Evolutionary conservation across 2,888 invertebrate genomes (phyloP).

Genomic region (Aplocera efformata): DNA sequence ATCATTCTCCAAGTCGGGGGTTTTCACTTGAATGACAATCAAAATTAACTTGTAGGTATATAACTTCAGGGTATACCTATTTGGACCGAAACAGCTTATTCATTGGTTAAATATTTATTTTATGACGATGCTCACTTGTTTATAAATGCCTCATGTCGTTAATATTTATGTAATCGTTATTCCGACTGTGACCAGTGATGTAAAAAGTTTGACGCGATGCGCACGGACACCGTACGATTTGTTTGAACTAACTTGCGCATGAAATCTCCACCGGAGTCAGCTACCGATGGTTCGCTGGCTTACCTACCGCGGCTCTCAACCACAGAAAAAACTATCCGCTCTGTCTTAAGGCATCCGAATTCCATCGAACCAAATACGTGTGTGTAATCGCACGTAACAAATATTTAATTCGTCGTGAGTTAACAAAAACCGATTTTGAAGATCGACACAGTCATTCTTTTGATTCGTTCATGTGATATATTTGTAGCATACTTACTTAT

Average conservation of each 20-base stretch:
- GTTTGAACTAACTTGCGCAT: slow-evolving; percentile 77
- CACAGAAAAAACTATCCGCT: slow-evolving; percentile 63
- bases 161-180: slow-evolving; percentile 21
- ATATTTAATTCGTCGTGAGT: slow-evolving; percentile 62
- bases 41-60: too few species aligned
- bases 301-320: slow-evolving; percentile 71
- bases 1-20: too few species aligned
- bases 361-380: slow-evolving; percentile 75
- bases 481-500: slow-evolving; percentile 34
- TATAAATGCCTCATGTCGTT: too few species aligned
- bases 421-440: slow-evolving; percentile 26
- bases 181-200: slow-evolving; percentile 43
- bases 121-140: too few species aligned
- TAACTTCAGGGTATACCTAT: too few species aligned
- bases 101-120: too few species aligned
- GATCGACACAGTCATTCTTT: slow-evolving; percentile 30
- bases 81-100: too few species aligned
- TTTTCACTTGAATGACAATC: too few species aligned
- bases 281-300: slow-evolving; percentile 78
- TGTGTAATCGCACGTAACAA: slow-evolving; percentile 74
- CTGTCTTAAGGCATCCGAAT: slow-evolving; percentile 67
- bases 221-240: slow-evolving; percentile 77
- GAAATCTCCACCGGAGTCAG: slow-evolving; percentile 66
- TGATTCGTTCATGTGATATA: slow-evolving; percentile 25
- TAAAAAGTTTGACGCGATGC: slow-evolving; percentile 61